These are phyloP conservation scores for Eubucco bourcierii DNA, from an alignment of 2,113 vertebrate genomes.

Conservation along the genomic window DNA sequence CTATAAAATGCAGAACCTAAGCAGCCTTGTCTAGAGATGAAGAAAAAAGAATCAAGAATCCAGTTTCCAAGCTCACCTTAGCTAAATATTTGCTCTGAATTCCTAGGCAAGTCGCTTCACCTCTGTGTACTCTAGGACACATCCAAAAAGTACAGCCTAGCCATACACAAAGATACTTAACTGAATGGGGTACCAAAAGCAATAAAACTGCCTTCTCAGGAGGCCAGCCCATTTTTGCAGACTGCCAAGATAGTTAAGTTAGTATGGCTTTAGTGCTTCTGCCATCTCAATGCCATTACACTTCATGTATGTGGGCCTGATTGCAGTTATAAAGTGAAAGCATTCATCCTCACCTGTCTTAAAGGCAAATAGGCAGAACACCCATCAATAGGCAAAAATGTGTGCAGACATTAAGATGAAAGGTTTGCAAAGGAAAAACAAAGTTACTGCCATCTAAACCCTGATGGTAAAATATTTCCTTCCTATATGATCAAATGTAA, in stretches of 20 bases:
- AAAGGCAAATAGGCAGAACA: neutral
- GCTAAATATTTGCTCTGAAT: neutral
- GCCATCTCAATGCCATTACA: neutral
- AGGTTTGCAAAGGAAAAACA: neutral
- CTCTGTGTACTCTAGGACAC: neutral
- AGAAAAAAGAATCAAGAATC: neutral
- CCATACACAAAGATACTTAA: neutral
- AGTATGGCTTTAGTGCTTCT: neutral
- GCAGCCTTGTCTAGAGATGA: neutral
- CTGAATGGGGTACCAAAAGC: neutral
- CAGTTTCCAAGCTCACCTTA: neutral
- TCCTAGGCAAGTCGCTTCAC: neutral
- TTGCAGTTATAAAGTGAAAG: neutral
- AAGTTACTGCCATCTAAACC: neutral
- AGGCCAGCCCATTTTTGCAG: neutral
- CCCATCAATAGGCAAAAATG: neutral
- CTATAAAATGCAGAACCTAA: conserved; percentile 1
- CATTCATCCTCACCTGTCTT: neutral
- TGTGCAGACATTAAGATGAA: neutral
- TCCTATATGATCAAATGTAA: neutral
- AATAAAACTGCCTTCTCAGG: neutral
- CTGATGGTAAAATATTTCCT: neutral
- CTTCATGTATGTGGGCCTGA: neutral
- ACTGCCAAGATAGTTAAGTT: neutral
- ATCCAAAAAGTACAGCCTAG: neutral